phyloP scores from a whole-genome alignment of 2,888 invertebrate species.

The Villa cingulata region DNA sequence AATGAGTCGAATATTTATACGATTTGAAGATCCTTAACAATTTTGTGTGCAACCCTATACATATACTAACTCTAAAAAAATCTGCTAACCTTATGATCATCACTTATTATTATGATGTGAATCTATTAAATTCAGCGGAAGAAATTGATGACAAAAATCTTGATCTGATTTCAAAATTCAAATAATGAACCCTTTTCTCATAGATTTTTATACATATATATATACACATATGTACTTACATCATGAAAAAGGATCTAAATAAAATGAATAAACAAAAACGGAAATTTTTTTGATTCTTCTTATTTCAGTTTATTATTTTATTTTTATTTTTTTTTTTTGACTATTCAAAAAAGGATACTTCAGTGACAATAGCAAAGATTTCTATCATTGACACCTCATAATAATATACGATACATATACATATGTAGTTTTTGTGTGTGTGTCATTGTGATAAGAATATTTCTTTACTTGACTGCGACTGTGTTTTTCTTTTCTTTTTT shows the following conservation, averaged over 20 bases:
- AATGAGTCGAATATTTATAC: too few species aligned
- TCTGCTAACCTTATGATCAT: not conserved
- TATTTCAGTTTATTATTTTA: not conserved
- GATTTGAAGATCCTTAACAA: too few species aligned
- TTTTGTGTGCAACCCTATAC: not conserved
- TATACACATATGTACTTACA: too few species aligned
- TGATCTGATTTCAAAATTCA: not conserved
- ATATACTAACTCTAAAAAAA: too few species aligned
- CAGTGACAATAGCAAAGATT: conserved; percentile 3
- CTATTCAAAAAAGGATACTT: not conserved
- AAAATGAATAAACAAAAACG: not conserved
- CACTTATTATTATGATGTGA: not conserved
- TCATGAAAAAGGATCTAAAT: too few species aligned
- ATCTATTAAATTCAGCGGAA: conserved; percentile 3
- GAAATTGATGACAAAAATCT: not conserved
- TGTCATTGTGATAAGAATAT: not conserved
- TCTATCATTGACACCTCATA: conserved; percentile 11
- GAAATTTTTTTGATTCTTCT: not conserved
- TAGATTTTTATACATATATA: too few species aligned
- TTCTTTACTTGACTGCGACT: not conserved
- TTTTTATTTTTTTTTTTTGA: not conserved
- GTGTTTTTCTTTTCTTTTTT: not conserved
- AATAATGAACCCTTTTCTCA: too few species aligned
- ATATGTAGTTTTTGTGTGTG: too few species aligned
- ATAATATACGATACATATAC: conserved; percentile 2